A percentile compares a stretch with the other conserved stretches of the same genome.
Conservation (phyloP, 1,140 invertebrate species). For the Eupeodes corollae region DNA sequence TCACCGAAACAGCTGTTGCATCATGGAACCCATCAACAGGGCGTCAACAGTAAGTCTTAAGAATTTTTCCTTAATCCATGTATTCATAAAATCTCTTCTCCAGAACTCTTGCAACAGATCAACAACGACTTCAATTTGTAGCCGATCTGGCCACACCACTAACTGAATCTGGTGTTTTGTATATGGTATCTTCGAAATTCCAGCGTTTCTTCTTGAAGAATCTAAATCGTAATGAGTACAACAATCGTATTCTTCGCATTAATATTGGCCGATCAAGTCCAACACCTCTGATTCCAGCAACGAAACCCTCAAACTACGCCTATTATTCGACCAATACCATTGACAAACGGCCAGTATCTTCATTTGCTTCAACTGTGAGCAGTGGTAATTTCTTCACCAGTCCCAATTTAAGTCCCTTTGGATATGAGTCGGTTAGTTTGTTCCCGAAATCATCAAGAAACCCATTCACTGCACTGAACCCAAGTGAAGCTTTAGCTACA, state of each 20-base stretch:
- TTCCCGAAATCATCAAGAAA: constrained; percentile 9
- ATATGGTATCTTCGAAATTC: constrained; percentile 58
- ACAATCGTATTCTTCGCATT: constrained; percentile 51
- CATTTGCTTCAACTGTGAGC: background rate
- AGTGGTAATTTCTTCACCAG: background rate
- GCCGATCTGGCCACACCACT: constrained; percentile 56
- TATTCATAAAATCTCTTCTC: constrained; percentile 9
- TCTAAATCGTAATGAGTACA: constrained; percentile 45
- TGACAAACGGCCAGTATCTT: background rate
- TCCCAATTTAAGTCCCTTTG: background rate
- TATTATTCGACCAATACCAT: constrained; percentile 8
- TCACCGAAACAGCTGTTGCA: constrained; percentile 65
- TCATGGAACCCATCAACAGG: constrained; percentile 61
- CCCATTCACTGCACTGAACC: constrained; percentile 31
- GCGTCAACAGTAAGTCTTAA: constrained; percentile 45
- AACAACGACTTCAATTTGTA: constrained; percentile 58
- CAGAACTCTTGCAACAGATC: constrained; percentile 56
- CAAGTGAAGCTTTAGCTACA: constrained; percentile 29
- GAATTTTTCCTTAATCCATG: background rate
- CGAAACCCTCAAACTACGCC: constrained; percentile 3
- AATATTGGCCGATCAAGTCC: constrained; percentile 3
- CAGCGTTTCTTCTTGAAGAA: constrained; percentile 63
- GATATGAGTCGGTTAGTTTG: background rate
- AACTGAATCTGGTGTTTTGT: constrained; percentile 53
- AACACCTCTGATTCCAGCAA: constrained; percentile 3